Evolutionary conservation across 2,113 vertebrate genomes (phyloP), one percentile per base, ranked within the genome.

Genomic region (Abramis brama): DNA sequence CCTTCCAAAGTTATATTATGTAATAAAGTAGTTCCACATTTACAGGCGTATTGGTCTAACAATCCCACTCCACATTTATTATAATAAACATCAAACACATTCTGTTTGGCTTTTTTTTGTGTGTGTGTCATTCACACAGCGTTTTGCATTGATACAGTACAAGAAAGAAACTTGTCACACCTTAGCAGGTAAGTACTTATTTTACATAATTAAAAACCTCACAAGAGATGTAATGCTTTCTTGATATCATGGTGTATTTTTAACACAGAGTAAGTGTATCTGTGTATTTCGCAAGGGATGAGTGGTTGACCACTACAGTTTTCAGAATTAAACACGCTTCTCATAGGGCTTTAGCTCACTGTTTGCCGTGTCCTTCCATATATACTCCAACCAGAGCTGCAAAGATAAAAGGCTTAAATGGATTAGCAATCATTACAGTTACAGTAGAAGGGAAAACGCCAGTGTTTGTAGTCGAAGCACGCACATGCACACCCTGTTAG

Each of bases 401-500:
- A 89, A 87, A 89, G 90, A 94, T 92, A 93, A 93, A 93, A 87
- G 60, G 90, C 89, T 89, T 94, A 94, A 93, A 93, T 91, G 93
- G 93, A 94, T 94, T 93, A 94, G 91, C 84, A 90, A 89, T 91
- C 88, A 95, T 94, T 93, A 93, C 93, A 92, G 90, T 88, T 87
- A 91, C 91, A 92, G 93, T 93, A 90, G 90, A 86, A 84, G 86
- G 83, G 90, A 90, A 88, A 89, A 19, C 25, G 6, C 13, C 27
- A n/a, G 64, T 50, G 64, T 83, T 71, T 83, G 81, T 68, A 83
- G 66, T 30, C 30, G 1, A 55, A 70, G 64, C 66, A 71, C 30
- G 21, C 45, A 52, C 30, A 71, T 47, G 45, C 19, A 33, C 23
- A 52, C 47, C 6, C 39, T 81, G 74, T 21, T 55, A 19, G 74